phyloP scores from a whole-genome alignment of 2,113 vertebrate genomes.

The Microtus richardsoni region DNA sequence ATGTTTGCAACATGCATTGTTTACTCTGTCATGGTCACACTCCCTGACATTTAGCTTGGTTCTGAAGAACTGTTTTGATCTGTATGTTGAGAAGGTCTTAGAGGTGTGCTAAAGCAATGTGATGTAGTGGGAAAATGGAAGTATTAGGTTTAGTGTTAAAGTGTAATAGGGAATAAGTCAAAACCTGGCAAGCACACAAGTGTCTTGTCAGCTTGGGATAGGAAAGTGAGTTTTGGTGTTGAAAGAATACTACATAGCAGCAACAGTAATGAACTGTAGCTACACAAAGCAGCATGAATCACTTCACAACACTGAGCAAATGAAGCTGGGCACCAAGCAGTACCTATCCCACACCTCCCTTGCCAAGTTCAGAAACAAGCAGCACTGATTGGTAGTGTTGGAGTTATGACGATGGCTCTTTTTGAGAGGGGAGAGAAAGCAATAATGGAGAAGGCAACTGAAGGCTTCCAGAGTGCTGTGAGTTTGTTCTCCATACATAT shows the following conservation, averaged over 20 bases:
- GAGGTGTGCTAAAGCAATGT: not conserved
- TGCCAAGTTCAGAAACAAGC: constrained; percentile 29
- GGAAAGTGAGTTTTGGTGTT: constrained; percentile 28
- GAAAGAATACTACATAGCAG: not conserved
- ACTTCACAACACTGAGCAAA: constrained; percentile 19
- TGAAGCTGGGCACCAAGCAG: constrained; percentile 27
- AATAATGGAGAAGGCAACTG: not conserved
- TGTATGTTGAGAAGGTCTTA: not conserved
- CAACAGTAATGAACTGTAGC: not conserved
- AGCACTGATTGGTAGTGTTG: not conserved
- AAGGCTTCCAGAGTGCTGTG: not conserved
- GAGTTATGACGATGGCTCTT: not conserved
- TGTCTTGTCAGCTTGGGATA: not conserved
- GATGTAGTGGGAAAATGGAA: not conserved
- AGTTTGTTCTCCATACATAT: not conserved
- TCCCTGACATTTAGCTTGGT: not conserved
- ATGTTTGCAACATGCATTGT: not conserved
- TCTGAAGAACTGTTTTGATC: constrained; percentile 44
- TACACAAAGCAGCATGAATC: constrained; percentile 9
- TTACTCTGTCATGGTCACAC: not conserved
- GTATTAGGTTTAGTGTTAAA: not conserved
- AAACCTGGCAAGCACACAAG: not conserved
- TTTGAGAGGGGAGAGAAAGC: not conserved
- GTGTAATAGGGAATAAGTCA: not conserved
- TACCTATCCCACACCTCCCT: not conserved